Evolutionary conservation across 1,140 invertebrate genomes (phyloP), one percentile per base, ranked within the genome.

Genomic region (Drosophila suzukii): DNA sequence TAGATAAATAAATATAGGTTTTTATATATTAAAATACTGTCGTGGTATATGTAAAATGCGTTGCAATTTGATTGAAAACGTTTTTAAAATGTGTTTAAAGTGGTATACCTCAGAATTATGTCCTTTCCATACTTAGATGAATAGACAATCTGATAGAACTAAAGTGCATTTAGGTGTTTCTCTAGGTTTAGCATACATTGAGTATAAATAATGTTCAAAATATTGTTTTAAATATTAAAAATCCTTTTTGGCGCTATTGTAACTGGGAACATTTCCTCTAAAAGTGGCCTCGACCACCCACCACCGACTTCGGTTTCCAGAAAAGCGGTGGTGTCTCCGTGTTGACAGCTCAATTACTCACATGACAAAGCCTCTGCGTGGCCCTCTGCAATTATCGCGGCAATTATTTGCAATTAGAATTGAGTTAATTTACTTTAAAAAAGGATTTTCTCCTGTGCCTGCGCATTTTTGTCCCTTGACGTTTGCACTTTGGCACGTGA

Each of bases 391-490:
- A 89, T 88, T 88, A 89, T 80, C 81, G 81, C 77, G 39, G 78
- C 84, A 84, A 89, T 89, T 89, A 88, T 88, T 89, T 88, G 68
- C 75, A 88, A 88, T 88, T 88, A 75, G 68, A 89, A 89, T 80
- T 89, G 82, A 81, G 78, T 82, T 83, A 68, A 82, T 76, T 82
- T 83, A 75, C 15, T 57, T 50, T 30, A 73, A 56, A 74, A 81
- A 75, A 81, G 81, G 80, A 84, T 79, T 90, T 67, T 78, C 20
- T 60, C 34, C 39, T 32, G 36, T 56, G 32, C 49, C 17, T 49
- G 53, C 24, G 50, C 59, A 77, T 58, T 70, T 74, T 70, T 43
- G 4, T n/a, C 43, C 27, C 24, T 58, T 71, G 56, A 68, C 55
- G 72, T 66, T 75, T 75, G 60, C 61, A 59, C 72, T 75, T 71